phyloP scores from a whole-genome alignment of 2,888 invertebrate genomes.

The Eilema depressum region DNA sequence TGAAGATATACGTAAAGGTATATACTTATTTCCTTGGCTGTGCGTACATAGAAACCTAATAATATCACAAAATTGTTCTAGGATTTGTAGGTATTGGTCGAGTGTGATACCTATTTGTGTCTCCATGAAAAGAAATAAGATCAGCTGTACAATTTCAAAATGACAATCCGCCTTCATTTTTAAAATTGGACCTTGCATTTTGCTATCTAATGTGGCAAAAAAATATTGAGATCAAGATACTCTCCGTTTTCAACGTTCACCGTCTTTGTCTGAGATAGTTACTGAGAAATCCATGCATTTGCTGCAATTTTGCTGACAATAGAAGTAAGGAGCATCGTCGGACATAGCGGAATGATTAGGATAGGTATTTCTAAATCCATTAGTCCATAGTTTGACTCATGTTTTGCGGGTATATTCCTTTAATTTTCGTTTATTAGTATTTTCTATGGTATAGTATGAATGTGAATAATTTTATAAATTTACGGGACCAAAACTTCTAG shows the following conservation, averaged over 20 bases:
- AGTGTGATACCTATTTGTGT: not conserved
- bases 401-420: not conserved
- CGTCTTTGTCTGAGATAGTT: not conserved
- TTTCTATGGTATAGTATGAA: too few species aligned
- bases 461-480: too few species aligned
- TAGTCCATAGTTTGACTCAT: not conserved
- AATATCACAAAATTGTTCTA: not conserved
- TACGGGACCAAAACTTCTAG: too few species aligned
- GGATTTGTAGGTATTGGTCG: not conserved
- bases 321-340: not conserved
- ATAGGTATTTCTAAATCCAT: not conserved
- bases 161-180: not conserved
- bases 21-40: too few species aligned
- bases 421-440: not conserved
- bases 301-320: conserved; percentile 1
- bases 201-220: not conserved
- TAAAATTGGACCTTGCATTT: not conserved
- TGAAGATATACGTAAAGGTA: too few species aligned
- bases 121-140: not conserved
- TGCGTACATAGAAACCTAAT: too few species aligned
- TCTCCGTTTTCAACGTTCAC: not conserved
- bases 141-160: not conserved
- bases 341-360: not conserved
- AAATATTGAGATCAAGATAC: not conserved
- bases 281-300: not conserved